Base-by-base conservation (phyloP, 2,888 invertebrate species). In the Julus scanicus region DNA sequence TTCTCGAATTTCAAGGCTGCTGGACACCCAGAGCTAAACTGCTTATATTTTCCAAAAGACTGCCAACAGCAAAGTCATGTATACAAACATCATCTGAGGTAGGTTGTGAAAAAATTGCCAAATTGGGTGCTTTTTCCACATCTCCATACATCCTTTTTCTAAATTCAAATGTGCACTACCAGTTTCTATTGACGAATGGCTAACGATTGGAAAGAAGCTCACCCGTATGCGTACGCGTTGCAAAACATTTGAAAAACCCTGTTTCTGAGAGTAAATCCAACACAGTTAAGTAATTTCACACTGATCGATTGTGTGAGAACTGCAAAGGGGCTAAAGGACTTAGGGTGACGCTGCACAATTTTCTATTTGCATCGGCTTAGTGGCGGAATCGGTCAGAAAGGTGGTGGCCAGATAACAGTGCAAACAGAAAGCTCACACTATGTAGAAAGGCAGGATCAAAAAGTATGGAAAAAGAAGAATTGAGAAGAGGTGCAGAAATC, bases 261-360 rank as follows among this genome's bases (percentile, higher is more conserved):
- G 57, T 57, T 57, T 57, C n/a, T 17, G 57, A 57, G n/a, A 57
- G 57, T n/a, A 57, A 57, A n/a, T 57, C 57, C 57, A 57, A 57
- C 57, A 57, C 57, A 57, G 57, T 57, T 57, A 57, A 57, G 57
- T 57, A 57, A 57, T 57, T 57, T 57, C 57, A 57, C 57, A 57
- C 57, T 57, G 57, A 57, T 57, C 57, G 57, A 57, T 57, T 57
- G 57, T 57, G 57, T 57, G 57, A 17, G 57, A 57, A 57, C n/a
- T 57, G 57, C 57, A n/a, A n/a, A 57, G 57, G 57, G 57, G 57
- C 57, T 57, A 9, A 57, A n/a, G 57, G 57, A 57, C 57, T 57
- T 57, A 57, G n/a, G 57, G n/a, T 57, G 57, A 57, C 57, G 57
- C 57, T 57, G 57, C 57, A 5, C 2, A 57, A 57, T 57, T 29